A percentile compares a stretch with the other conserved stretches of the same genome.
These are phyloP conservation scores for Tridacna gigas DNA, from an alignment of 2,888 invertebrate species.

Conservation along the genomic window DNA sequence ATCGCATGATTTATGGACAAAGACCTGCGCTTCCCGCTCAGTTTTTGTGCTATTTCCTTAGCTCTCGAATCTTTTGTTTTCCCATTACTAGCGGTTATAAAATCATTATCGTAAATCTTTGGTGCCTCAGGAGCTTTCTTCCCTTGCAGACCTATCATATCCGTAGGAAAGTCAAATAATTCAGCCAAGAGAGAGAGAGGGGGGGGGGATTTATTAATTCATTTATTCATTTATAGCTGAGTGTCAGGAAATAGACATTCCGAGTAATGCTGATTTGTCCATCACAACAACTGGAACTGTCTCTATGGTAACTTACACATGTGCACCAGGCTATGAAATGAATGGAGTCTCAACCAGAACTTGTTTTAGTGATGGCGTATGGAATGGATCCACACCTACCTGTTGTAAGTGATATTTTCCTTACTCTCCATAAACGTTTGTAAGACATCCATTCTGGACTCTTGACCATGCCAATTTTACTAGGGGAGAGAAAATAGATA, in stretches of 20 bases:
- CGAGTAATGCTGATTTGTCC: slow-evolving; percentile 29
- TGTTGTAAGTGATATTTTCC: slow-evolving; percentile 36
- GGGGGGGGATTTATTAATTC: background rate
- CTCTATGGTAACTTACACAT: slow-evolving; percentile 45
- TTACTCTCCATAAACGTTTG: no score
- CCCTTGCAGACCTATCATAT: no score
- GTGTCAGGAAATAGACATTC: slow-evolving; percentile 3
- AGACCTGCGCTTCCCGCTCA: no score
- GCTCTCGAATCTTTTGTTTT: no score
- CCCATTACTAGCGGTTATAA: no score
- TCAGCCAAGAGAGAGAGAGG: background rate
- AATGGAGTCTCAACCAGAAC: slow-evolving; percentile 25
- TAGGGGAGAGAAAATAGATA: no score
- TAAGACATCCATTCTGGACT: no score
- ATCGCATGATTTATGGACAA: no score
- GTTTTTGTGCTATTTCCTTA: no score
- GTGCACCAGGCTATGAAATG: slow-evolving; percentile 38
- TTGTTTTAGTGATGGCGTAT: slow-evolving; percentile 36
- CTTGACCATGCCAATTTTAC: no score
- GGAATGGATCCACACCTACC: slow-evolving; percentile 37
- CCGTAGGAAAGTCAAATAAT: background rate
- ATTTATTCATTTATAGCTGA: slow-evolving; percentile 9
- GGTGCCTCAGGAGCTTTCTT: no score
- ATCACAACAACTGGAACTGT: slow-evolving; percentile 26
- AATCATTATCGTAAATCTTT: no score